A percentile compares a stretch with the other conserved stretches of the same genome.
Evolutionary conservation across 1,140 invertebrate species (phyloP).

Genomic region (Branchinecta lindahli): DNA sequence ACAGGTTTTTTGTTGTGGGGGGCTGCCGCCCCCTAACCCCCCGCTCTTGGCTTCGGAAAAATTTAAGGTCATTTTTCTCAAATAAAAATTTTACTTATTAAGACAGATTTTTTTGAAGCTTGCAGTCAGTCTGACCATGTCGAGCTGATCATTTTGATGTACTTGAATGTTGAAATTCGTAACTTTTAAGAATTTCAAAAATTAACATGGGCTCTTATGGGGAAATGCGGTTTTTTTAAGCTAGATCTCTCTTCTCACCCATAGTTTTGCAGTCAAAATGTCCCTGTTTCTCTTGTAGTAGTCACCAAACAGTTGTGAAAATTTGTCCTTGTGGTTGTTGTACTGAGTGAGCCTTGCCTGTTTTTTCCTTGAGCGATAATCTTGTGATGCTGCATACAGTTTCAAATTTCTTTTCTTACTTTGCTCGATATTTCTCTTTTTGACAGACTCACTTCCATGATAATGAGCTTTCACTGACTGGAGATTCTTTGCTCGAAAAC

Average conservation of each 20-base stretch:
- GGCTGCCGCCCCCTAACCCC: too few species aligned
- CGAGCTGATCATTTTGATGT: too few species aligned
- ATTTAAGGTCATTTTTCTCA: too few species aligned
- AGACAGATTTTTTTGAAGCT: too few species aligned
- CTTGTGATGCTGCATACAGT: conserved; percentile 8
- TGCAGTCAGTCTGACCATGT: too few species aligned
- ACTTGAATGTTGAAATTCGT: too few species aligned
- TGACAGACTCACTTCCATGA: conserved; percentile 8
- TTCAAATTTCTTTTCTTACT: conserved; percentile 9
- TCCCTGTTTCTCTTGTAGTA: conserved; percentile 5
- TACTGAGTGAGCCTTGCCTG: conserved; percentile 7
- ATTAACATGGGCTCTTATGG: too few species aligned
- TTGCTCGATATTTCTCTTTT: conserved; percentile 9
- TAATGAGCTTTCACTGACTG: conserved; percentile 8
- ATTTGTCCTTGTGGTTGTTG: conserved; percentile 8
- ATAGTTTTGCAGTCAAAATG: conserved; percentile 9
- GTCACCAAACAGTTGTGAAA: conserved; percentile 8
- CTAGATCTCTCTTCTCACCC: conserved; percentile 7
- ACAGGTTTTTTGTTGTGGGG: too few species aligned
- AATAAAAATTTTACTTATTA: too few species aligned
- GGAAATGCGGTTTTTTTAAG: too few species aligned
- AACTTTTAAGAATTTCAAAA: too few species aligned
- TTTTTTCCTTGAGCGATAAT: conserved; percentile 9
- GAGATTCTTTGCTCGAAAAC: conserved; percentile 8
- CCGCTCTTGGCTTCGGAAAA: too few species aligned